A percentile compares a stretch with the other conserved stretches of the same genome.
phyloP scores from a whole-genome alignment of 2,113 vertebrate species.

The Sula dactylatra region DNA sequence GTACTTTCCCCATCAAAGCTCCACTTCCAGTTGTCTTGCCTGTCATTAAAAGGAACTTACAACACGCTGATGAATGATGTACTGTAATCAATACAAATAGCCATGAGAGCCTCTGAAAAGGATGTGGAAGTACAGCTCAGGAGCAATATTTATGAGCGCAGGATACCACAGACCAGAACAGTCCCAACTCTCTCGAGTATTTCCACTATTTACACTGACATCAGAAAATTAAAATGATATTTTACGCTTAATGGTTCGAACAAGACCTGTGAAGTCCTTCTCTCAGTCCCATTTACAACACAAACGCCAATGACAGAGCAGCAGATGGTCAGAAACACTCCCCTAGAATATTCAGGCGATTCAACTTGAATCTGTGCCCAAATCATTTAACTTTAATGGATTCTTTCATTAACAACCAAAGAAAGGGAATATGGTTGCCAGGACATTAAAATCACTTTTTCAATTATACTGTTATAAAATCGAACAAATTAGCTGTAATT shows the following conservation, averaged over 20 bases:
- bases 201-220: slow-evolving; percentile 19
- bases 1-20: not conserved
- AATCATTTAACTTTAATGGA: slow-evolving; percentile 72
- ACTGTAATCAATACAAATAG: not conserved
- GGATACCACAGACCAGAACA: not conserved
- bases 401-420: slow-evolving; percentile 72
- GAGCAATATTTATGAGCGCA: accelerated
- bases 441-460: slow-evolving; percentile 69
- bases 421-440: slow-evolving; percentile 70
- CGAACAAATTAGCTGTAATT: slow-evolving; percentile 70
- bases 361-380: slow-evolving; percentile 64
- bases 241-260: slow-evolving; percentile 9
- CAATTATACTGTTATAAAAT: slow-evolving; percentile 72
- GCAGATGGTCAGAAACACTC: slow-evolving; percentile 64
- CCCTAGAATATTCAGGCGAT: slow-evolving; percentile 63
- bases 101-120: not conserved
- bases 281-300: slow-evolving; percentile 12
- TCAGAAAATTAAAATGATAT: slow-evolving; percentile 53
- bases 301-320: slow-evolving; percentile 34
- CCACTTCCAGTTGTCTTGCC: not conserved
- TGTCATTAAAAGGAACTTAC: slow-evolving; percentile 10
- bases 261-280: slow-evolving; percentile 34
- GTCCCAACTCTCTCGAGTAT: not conserved
- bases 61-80: not conserved
- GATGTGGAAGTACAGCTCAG: not conserved